Base-by-base conservation (phyloP, 2,888 invertebrate genomes). In the Caenorhabditis sp. region DNA sequence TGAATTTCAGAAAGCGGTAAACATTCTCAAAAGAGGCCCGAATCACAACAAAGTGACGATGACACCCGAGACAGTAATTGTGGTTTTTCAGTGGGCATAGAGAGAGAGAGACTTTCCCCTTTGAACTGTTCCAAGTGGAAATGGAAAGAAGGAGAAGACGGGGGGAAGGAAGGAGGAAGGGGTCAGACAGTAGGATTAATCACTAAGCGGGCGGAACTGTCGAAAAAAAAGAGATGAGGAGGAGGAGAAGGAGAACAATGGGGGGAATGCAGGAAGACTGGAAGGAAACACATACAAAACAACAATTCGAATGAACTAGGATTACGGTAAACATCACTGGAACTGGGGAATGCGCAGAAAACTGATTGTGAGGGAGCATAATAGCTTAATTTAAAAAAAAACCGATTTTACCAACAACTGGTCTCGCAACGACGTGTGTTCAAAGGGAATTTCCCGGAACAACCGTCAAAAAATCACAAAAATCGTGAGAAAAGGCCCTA, bases 121-220 rank as follows among this genome's bases (percentile, higher is more conserved):
- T 18, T 47, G 47, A 47, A 47, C 47, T 47, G 47, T 18, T 5
- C 47, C 22, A 40, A 40, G 11, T 24, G 24, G 37, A 40, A 60
- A 60, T 40, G 13, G 1, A 15, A 55, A 26, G 55, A 58, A 58
- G 6, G 15, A 6, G 24, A 22, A 22, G 24, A 40, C 5, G 2
- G 40, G 22, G 9, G 40, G 22, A 22, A 40, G 35, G 20, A 35
- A 20, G 40, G 44, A 15, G 44, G 44, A 20, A 15, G 53, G 26
- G 11, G 18, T 11, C 24, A 58, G 58, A 64, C 64, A 64, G 64
- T 28, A n/a, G 50, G 64, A 64, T 64, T 64, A 64, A 64, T 64
- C 64, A 64, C 64, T 50, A 64, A 64, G 47, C 64, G 51, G 47
- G 50, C 5, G 22, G 60, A 60, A 60, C 24, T 40, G 1, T 13